Evolutionary conservation across 2,888 invertebrate genomes (phyloP), one percentile per base, ranked within the genome.

Genomic region (Caenorhabditis japonica): DNA sequence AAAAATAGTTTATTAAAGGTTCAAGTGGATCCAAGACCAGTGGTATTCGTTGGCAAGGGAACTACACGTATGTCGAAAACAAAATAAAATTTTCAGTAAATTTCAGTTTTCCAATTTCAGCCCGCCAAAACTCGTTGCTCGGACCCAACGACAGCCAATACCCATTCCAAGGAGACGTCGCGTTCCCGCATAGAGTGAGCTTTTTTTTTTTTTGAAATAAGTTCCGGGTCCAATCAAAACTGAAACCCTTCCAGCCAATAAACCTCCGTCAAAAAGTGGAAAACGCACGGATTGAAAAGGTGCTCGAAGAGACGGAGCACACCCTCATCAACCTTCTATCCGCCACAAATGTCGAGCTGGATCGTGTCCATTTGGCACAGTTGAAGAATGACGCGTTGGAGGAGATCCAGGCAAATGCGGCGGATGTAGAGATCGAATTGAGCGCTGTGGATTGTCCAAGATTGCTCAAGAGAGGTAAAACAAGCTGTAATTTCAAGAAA

Each of bases 81-180:
- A 27, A 23, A 66, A 41, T 27, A 30, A 12, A 1, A 19, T 13
- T 4, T 27, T 25, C 52, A 34, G 41, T 30, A 8, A 3, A 27
- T n/a, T n/a, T n/a, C n/a, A n/a, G n/a, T n/a, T n/a, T n/a, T n/a
- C n/a, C n/a, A n/a, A n/a, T 51, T 75, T 66, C 61, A 56, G 68
- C 69, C 23, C 76, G 77, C 23, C 77, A 74, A 56, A 82, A 82
- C 64, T 76, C 79, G 30, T 69, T 82, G 17, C 76, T 82, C 12
- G 82, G 80, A 27, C 82, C 82, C 10, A 74, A 71, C 15, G 77
- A 78, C 46, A 71, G 62, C 55, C 77, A 79, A 36, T 80, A 75
- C 34, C 80, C 80, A 17, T 75, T 80, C 53, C 80, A 76, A 25
- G 80, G 80, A 39, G 79, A 80, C 47, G 80, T 80, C 44, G 38